Evolutionary conservation across 2,113 vertebrate species (phyloP).

Genomic region (Dromiciops gliroides): DNA sequence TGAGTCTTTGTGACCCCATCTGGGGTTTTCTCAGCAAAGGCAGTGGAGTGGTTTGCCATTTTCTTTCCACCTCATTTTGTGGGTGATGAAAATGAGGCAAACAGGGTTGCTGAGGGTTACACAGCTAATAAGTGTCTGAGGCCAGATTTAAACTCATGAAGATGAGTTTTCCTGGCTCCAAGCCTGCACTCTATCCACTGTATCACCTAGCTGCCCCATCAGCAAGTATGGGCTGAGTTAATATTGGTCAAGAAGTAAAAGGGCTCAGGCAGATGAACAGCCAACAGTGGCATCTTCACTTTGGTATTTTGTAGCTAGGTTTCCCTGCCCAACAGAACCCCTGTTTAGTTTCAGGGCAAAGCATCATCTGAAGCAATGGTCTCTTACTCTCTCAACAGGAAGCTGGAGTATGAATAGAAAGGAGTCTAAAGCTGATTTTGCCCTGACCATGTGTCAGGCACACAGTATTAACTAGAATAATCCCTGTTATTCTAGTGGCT

Average conservation of each 20-base stretch:
- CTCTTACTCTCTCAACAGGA: not conserved
- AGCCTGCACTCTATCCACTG: not conserved
- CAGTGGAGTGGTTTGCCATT: not conserved
- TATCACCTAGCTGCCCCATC: not conserved
- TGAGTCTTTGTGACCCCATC: not conserved
- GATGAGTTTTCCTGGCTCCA: not conserved
- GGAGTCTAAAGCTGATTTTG: not conserved
- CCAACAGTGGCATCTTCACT: not conserved
- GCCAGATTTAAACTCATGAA: not conserved
- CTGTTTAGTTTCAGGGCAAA: not conserved
- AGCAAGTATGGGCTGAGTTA: not conserved
- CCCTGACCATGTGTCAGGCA: not conserved
- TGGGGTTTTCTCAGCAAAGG: not conserved
- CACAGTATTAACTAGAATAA: constrained; percentile 7
- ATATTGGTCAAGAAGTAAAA: not conserved
- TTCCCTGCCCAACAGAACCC: not conserved
- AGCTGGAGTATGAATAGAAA: not conserved
- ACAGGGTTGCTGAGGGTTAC: not conserved
- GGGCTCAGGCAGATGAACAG: not conserved
- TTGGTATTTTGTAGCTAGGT: not conserved
- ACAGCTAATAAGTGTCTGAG: not conserved
- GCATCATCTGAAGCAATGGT: not conserved
- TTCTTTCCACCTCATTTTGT: not conserved
- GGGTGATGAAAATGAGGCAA: not conserved
- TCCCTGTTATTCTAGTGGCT: no score